phyloP scores from a whole-genome alignment of 2,888 invertebrate species.

The Pherbina coryleti region DNA sequence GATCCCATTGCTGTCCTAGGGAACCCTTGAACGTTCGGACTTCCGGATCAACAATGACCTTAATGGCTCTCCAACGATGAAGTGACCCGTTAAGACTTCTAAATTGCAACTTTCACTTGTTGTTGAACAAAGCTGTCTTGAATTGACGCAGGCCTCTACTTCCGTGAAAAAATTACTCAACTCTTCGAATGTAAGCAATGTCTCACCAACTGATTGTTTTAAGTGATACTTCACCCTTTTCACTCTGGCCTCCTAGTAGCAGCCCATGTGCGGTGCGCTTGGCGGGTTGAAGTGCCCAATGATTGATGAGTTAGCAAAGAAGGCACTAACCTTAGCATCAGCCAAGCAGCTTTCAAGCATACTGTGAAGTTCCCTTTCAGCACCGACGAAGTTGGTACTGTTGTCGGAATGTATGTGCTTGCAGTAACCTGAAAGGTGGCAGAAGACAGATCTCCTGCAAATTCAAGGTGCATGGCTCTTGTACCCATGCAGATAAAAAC shows the following conservation, averaged over 20 bases:
- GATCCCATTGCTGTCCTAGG: slow-evolving; percentile 17
- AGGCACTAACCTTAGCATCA: background rate
- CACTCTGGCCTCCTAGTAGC: slow-evolving; percentile 9
- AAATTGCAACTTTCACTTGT: background rate
- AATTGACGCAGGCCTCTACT: too few species aligned
- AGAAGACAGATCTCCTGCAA: slow-evolving; percentile 6
- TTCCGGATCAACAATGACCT: slow-evolving; percentile 32
- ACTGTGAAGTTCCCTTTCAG: slow-evolving; percentile 5
- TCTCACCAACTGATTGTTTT: background rate
- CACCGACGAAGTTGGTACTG: slow-evolving; percentile 9
- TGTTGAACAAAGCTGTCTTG: too few species aligned
- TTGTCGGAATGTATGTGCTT: too few species aligned
- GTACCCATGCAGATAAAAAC: background rate
- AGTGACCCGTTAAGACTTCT: slow-evolving; percentile 38
- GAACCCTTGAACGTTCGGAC: background rate
- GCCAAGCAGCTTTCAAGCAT: background rate
- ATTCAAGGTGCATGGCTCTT: slow-evolving; percentile 31
- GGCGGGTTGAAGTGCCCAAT: too few species aligned
- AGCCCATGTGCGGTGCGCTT: slow-evolving; percentile 19
- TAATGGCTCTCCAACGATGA: slow-evolving; percentile 42
- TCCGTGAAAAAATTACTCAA: too few species aligned
- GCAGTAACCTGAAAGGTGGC: too few species aligned
- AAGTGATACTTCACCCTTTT: slow-evolving; percentile 19
- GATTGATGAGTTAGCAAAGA: background rate
- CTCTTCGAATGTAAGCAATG: background rate